Evolutionary conservation across 2,888 invertebrate species (phyloP).

Genomic region (Eupithecia abbreviata): DNA sequence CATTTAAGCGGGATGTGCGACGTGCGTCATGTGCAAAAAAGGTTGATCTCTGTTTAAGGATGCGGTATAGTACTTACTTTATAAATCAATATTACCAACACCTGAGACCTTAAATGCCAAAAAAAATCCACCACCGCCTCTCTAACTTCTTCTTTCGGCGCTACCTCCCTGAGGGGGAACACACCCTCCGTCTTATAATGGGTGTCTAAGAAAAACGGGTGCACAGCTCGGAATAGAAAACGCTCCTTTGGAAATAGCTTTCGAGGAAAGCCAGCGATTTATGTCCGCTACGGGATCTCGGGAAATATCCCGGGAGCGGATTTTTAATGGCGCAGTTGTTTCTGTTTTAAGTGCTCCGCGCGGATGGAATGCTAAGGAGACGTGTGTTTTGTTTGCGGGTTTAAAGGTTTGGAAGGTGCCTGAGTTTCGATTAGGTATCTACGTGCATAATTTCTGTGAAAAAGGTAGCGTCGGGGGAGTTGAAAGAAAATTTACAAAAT

Average conservation of each 20-base stretch:
- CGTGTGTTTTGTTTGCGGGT: constrained; percentile 57
- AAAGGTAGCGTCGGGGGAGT: not conserved
- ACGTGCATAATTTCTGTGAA: no score
- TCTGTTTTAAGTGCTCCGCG: constrained; percentile 82
- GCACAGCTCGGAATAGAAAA: constrained; percentile 83
- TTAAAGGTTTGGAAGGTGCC: constrained; percentile 12
- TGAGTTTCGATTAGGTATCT: not conserved
- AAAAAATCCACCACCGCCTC: constrained; percentile 17
- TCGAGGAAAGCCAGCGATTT: constrained; percentile 83
- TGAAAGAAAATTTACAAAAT: no score
- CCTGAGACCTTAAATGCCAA: not conserved
- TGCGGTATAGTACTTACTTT: not conserved
- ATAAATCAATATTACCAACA: not conserved
- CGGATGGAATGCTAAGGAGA: constrained; percentile 79
- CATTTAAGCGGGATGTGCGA: no score
- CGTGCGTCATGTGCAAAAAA: no score
- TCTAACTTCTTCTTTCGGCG: constrained; percentile 68
- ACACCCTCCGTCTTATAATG: constrained; percentile 76
- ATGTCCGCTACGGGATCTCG: constrained; percentile 80
- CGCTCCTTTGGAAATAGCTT: constrained; percentile 83
- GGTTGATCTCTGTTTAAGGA: not conserved
- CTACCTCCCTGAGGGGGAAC: constrained; percentile 51
- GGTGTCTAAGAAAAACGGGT: constrained; percentile 83
- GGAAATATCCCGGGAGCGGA: constrained; percentile 81
- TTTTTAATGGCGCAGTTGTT: constrained; percentile 83